A percentile compares a stretch with the other conserved stretches of the same genome.
phyloP scores from a whole-genome alignment of 35 echinoderm and acorn worm genomes.

The Acanthaster planci region DNA sequence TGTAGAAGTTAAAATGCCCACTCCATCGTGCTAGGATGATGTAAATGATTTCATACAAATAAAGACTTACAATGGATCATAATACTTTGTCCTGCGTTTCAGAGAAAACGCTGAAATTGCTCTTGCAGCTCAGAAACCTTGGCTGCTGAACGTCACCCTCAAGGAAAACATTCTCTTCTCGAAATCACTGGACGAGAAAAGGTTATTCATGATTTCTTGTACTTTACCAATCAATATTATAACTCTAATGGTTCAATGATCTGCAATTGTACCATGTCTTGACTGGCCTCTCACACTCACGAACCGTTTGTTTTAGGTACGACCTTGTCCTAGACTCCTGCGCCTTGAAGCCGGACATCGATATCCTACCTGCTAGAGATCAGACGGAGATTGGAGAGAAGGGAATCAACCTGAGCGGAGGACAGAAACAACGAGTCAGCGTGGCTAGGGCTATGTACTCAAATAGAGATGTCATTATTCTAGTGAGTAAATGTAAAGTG shows the following conservation, averaged over 20 bases:
- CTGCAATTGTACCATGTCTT: neutral
- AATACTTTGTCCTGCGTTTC: no score
- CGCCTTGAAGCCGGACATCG: conserved; percentile 70
- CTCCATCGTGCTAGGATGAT: no score
- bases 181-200: conserved; percentile 24
- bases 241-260: neutral
- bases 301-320: conserved; percentile 48
- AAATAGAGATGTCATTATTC: conserved; percentile 41
- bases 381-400: conserved; percentile 91
- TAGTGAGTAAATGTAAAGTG: conserved; percentile 32
- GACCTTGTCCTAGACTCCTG: conserved; percentile 59
- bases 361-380: conserved; percentile 79
- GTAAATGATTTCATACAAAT: no score
- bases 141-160: conserved; percentile 55
- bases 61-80: no score
- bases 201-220: conserved; percentile 12
- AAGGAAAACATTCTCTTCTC: conserved; percentile 59
- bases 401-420: conserved; percentile 59
- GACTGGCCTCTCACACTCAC: neutral
- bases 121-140: conserved; percentile 59
- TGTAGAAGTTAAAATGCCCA: no score
- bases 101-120: conserved; percentile 10
- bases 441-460: conserved; percentile 66
- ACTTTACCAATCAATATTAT: neutral
- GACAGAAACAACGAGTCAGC: conserved; percentile 34